Evolutionary conservation across 2,888 invertebrate genomes (phyloP), one percentile per base, ranked within the genome.

Genomic region (Drosophila infuscata): DNA sequence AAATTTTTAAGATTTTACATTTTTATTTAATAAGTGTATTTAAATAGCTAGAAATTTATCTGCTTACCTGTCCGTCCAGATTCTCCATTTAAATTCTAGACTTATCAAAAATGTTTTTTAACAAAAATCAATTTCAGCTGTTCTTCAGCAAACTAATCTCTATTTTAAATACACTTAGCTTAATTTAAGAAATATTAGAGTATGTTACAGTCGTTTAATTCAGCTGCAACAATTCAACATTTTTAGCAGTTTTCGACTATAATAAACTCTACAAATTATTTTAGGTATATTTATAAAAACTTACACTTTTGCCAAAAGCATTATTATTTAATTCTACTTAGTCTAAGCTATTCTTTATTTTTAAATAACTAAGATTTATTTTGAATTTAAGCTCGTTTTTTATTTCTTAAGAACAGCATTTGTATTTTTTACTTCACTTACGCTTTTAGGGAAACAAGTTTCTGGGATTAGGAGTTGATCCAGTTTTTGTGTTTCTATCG

Each of bases 271-370:
- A 46, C 15, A 8, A 2, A 8, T 15, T 0, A 20, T 20, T 20
- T 46, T 20, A 20, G 0, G 7, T n/a, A 20, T 12, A 36, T n/a
- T 43, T 46, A 32, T 32, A 32, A 20, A 32, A 46, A 25, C 61
- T 49, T 70, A 51, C 54, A 70, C 49, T 60, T 69, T 60, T 51
- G 71, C 70, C 54, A 38, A 46, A 48, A 64, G 7, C 3, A 25
- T 33, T 46, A 36, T 52, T 43, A n/a, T 32, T 51, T 32, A 3
- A 7, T 51, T 25, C 15, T 15, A 35, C 0, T 54, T 11, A 32
- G 5, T n/a, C 9, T 30, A 30, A 62, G 17, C 4, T 6, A 11
- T 11, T 38, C 1, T 20, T 25, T 53, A 25, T 25, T 36, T n/a
- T 53, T n/a, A 9, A 20, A 25, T 32, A 36, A 43, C 43, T 20